Evolutionary conservation across 2,113 vertebrate genomes (phyloP).

Genomic region (Notothenia rossii): DNA sequence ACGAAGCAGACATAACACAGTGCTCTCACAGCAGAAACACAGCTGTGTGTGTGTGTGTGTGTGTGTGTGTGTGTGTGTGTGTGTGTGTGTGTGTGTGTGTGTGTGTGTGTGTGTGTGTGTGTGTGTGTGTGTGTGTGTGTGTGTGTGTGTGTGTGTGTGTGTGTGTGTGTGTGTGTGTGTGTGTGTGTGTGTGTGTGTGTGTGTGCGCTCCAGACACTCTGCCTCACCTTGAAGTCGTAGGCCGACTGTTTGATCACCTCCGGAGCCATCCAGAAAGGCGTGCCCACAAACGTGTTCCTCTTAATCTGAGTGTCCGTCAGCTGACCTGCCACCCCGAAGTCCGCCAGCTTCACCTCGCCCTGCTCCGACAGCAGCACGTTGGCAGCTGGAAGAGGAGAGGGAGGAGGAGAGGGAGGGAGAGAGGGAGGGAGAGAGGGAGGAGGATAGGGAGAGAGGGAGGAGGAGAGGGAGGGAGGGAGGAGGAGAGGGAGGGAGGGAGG

Average conservation of each 20-base stretch:
- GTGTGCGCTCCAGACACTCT: not conserved
- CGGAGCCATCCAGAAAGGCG: slow-evolving; percentile 99
- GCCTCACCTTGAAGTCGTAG: slow-evolving; percentile 95
- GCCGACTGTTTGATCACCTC: slow-evolving; percentile 99
- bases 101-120: too few species aligned
- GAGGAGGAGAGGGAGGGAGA: not conserved
- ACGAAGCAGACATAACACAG: not conserved
- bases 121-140: too few species aligned
- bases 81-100: too few species aligned
- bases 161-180: too few species aligned
- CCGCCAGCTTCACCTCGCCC: slow-evolving; percentile 97
- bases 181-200: too few species aligned
- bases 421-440: not conserved
- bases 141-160: too few species aligned
- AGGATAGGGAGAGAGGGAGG: not conserved
- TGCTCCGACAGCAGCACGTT: slow-evolving; percentile 97
- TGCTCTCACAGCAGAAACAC: too few species aligned
- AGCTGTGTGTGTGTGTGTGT: too few species aligned
- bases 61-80: too few species aligned
- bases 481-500: not conserved
- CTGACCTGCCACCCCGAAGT: slow-evolving; percentile 98
- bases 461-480: not conserved
- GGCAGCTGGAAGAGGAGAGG: slow-evolving; percentile 84
- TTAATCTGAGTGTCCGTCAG: slow-evolving; percentile 99
- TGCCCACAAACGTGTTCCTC: slow-evolving; percentile 98